These are phyloP conservation scores for Scomber scombrus DNA, from an alignment of 2,113 vertebrate species.

Conservation along the genomic window DNA sequence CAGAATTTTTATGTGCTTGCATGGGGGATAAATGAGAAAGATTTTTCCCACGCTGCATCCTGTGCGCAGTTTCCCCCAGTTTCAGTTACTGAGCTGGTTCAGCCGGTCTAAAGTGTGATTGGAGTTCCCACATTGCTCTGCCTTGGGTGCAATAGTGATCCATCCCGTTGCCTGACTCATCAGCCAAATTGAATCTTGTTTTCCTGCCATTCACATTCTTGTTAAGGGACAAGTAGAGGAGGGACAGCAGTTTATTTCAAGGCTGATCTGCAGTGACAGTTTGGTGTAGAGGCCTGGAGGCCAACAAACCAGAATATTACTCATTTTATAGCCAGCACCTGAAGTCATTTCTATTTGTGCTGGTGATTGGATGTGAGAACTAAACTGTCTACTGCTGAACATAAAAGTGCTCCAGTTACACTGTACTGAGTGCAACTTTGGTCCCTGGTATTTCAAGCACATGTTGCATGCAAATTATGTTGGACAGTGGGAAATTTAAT, in stretches of 20 bases:
- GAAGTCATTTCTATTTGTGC: neutral
- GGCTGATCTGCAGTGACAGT: constrained; percentile 8
- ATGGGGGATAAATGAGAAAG: neutral
- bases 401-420: neutral
- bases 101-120: constrained; percentile 53
- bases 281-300: neutral
- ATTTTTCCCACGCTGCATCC: constrained; percentile 55
- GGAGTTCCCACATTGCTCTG: constrained; percentile 47
- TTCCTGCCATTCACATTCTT: constrained; percentile 14
- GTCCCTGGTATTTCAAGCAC: neutral
- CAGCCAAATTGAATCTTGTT: constrained; percentile 32
- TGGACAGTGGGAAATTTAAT: neutral
- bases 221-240: constrained; percentile 28
- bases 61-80: constrained; percentile 27
- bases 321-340: constrained; percentile 2
- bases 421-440: neutral
- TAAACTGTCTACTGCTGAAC: neutral
- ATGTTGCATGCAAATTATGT: neutral
- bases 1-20: neutral
- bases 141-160: constrained; percentile 43
- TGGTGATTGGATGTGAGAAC: neutral
- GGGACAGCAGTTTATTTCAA: constrained; percentile 36
- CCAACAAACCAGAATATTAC: neutral
- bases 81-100: constrained; percentile 58
- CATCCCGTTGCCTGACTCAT: constrained; percentile 69